Evolutionary conservation across 1,140 invertebrate genomes (phyloP).

Genomic region (Adelges cooleyi): DNA sequence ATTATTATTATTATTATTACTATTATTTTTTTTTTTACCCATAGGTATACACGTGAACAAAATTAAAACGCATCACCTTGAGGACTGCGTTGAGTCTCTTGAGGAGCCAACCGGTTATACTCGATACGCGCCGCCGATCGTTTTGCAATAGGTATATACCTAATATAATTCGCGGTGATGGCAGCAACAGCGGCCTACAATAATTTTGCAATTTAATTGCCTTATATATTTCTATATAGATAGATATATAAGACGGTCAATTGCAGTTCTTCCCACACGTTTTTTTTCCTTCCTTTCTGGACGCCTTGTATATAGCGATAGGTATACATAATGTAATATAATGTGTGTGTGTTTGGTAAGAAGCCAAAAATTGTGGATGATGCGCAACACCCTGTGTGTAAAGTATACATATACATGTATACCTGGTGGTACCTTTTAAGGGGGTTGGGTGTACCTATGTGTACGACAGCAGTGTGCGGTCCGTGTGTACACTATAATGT

Average conservation of each 20-base stretch:
- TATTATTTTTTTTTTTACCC: no score
- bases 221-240: neutral
- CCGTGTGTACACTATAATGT: conserved; percentile 20
- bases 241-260: neutral
- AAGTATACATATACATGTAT: no score
- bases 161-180: neutral
- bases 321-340: neutral
- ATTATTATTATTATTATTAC: no score
- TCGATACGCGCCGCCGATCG: conserved; percentile 10
- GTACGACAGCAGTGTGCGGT: neutral
- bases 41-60: neutral
- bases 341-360: neutral
- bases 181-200: neutral
- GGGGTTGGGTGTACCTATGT: neutral
- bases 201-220: conserved; percentile 10
- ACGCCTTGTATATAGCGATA: neutral
- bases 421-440: conserved; percentile 23
- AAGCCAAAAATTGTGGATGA: neutral
- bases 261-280: conserved; percentile 10
- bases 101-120: neutral
- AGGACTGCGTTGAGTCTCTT: neutral
- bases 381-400: no score
- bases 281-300: neutral
- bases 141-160: conserved; percentile 17
- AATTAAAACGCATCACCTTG: conserved; percentile 24